Base-by-base conservation (phyloP, 2,797 vertebrate species). In the Notamacropus eugenii region DNA sequence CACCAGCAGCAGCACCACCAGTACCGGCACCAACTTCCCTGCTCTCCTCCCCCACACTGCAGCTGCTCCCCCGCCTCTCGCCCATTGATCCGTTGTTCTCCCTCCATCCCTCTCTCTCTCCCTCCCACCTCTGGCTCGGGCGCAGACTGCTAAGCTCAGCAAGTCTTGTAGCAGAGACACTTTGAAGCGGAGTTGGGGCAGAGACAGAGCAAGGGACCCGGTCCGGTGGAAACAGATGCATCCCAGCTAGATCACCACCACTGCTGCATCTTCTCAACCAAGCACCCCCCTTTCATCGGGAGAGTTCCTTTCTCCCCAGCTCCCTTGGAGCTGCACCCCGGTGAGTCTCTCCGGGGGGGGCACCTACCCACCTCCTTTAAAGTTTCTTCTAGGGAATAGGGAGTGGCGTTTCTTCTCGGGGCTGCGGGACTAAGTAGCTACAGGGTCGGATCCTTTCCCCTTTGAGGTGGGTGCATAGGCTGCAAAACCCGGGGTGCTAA, bases 141-240 rank as follows among this genome's bases (percentile, higher is more conserved):
- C 95, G 93, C 97, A 92, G 97, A 92, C 95, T 90, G 97, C 97
- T n/a, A 12, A 96, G 97, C 97, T 97, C 98, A 93, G 97, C 98
- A 96, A 97, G 95, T 97, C 97, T 96, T 97, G 98, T 97, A 92
- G 97, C 97, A 97, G 54, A 96, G 95, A 87, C 97, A 97, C 97
- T 95, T 96, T 94, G 92, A 54, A 54, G 97, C 87, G 34, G 97
- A 98, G 97, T 98, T 97, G 96, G 92, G 95, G 95, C 96, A 91
- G 92, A 96, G 57, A 93, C 95, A 62, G 93, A 91, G 97, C 93
- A 57, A 93, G 92, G 94, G 95, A 96, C 95, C 95, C 87, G 90
- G 95, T 82, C 93, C 82, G 59, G 16, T 54, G 95, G 93, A 55
- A 82, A 50, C 95, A 11, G 57, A 54, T 93, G 92, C 74, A 46